Percentiles rank a stretch among this genome's conserved stretches.
These are phyloP conservation scores for Lydus trimaculatus DNA, from an alignment of 2,888 invertebrate genomes.

Conservation along the genomic window DNA sequence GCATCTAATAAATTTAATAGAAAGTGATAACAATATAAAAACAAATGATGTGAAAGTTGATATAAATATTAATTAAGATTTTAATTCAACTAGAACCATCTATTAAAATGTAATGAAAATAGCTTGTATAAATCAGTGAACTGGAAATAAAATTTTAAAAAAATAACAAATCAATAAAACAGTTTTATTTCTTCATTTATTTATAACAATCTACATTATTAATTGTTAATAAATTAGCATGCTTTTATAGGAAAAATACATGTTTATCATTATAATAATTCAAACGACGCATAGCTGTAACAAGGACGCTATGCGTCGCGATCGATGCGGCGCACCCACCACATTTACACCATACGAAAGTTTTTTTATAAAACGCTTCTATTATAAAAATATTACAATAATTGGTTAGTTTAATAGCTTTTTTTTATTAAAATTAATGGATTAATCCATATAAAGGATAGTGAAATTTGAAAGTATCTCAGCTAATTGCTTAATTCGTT, in stretches of 20 bases:
- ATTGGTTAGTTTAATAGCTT: not conserved
- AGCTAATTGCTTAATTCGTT: conserved; percentile 12
- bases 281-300: conserved; percentile 32
- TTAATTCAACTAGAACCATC: not conserved
- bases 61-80: not conserved
- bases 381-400: not conserved
- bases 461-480: not conserved
- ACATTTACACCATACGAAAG: conserved; percentile 16
- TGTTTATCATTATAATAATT: conserved; percentile 11
- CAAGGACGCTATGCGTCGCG: conserved; percentile 30
- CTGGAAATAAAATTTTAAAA: not conserved
- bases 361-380: not conserved
- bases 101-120: not conserved
- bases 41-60: not conserved
- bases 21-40: not conserved
- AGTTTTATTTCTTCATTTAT: not conserved
- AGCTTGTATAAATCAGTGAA: not conserved
- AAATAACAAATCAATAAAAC: not conserved
- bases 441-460: not conserved
- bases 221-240: not conserved
- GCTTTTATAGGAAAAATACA: not conserved
- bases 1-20: no score
- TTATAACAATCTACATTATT: not conserved
- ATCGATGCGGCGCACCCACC: conserved; percentile 28
- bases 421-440: not conserved